Conservation (phyloP, 2,113 vertebrate genomes). For the Cercocebus atys region DNA sequence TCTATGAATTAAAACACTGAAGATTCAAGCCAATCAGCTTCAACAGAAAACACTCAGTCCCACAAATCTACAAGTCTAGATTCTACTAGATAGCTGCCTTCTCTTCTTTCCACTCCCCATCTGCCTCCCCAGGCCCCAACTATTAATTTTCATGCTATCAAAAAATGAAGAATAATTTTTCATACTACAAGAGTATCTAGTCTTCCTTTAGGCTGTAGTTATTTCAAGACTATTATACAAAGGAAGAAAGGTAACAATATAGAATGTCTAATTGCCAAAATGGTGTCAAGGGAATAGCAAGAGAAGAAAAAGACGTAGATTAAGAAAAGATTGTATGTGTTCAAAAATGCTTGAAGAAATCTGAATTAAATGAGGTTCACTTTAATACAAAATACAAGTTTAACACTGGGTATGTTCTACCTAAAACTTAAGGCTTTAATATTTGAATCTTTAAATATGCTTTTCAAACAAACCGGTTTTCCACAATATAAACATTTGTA, state of each 20-base stretch:
- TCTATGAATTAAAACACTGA: neutral
- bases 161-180: slow-evolving; percentile 5
- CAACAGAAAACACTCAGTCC: neutral
- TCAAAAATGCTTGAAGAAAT: neutral
- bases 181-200: neutral
- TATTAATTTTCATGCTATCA: slow-evolving; percentile 12
- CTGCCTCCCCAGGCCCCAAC: neutral
- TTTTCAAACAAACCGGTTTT: slow-evolving; percentile 21
- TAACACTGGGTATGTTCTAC: neutral
- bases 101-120: neutral
- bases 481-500: neutral
- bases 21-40: neutral
- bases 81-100: neutral
- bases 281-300: neutral
- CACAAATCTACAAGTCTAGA: neutral
- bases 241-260: neutral
- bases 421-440: slow-evolving; percentile 17
- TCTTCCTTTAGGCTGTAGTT: neutral
- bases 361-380: neutral
- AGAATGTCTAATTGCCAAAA: neutral
- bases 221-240: neutral
- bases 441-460: slow-evolving; percentile 36
- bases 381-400: slow-evolving; percentile 11
- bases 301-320: neutral
- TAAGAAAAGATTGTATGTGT: neutral